phyloP scores from a whole-genome alignment of 2,797 vertebrate genomes.

The Sciurus vulgaris region DNA sequence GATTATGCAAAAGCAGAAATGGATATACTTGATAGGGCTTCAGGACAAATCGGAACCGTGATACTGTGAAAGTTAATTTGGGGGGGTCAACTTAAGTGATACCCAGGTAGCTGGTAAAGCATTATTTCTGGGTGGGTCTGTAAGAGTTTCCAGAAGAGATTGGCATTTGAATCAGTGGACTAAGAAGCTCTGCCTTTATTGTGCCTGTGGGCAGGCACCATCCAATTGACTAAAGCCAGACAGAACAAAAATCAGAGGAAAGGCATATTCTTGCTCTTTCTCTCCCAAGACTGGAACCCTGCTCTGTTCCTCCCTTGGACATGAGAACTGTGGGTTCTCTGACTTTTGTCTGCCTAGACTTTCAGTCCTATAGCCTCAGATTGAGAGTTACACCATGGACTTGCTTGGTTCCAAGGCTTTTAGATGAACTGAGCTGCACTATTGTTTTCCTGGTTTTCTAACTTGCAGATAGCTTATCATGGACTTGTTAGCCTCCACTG shows the following conservation, averaged over 20 bases:
- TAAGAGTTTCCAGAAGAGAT: neutral
- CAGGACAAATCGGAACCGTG: neutral
- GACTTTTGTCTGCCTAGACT: too few species aligned
- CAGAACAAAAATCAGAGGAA: neutral
- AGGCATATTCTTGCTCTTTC: neutral
- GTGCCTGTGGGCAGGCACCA: too few species aligned
- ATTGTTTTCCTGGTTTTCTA: too few species aligned
- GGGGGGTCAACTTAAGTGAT: neutral
- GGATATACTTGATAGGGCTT: neutral
- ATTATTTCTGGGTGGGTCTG: neutral
- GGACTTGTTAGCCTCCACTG: too few species aligned
- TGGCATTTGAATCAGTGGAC: too few species aligned
- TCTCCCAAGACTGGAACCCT: neutral
- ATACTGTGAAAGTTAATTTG: neutral
- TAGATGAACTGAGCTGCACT: neutral
- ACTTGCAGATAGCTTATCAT: too few species aligned
- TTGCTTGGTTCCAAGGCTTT: neutral
- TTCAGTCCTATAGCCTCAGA: too few species aligned
- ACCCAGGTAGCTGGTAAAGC: neutral
- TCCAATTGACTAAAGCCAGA: neutral
- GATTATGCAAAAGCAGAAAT: neutral
- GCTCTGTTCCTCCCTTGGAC: neutral
- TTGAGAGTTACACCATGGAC: too few species aligned
- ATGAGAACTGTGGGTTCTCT: neutral
- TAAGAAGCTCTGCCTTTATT: too few species aligned